phyloP scores from a whole-genome alignment of 1,140 invertebrate genomes.

The Drosophila athabasca region DNA sequence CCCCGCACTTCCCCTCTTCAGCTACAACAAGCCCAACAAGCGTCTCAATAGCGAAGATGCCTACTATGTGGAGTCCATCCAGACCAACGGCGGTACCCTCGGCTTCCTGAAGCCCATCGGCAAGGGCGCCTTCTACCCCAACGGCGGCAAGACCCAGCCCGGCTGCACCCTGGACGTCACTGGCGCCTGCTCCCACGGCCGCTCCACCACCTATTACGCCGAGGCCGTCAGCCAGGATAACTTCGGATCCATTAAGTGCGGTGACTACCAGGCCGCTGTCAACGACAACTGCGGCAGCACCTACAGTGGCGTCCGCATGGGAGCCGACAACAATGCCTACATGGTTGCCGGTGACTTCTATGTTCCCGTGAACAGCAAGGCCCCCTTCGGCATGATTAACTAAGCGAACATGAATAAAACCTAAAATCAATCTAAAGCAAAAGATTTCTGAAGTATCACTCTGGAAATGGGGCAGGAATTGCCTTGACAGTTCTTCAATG shows the following conservation, averaged over 20 bases:
- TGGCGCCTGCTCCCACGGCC: slow-evolving; percentile 84
- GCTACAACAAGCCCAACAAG: slow-evolving; percentile 58
- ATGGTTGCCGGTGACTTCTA: slow-evolving; percentile 75
- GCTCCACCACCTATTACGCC: slow-evolving; percentile 86
- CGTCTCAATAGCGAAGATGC: no score
- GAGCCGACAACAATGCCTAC: slow-evolving; percentile 79
- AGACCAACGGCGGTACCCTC: slow-evolving; percentile 85
- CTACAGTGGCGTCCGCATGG: slow-evolving; percentile 77
- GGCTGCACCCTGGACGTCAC: slow-evolving; percentile 84
- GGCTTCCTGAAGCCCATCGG: slow-evolving; percentile 84
- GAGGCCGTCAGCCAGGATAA: slow-evolving; percentile 82
- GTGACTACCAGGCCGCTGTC: slow-evolving; percentile 52
- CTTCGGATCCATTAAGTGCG: slow-evolving; percentile 66
- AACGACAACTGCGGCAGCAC: slow-evolving; percentile 54
- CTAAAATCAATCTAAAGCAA: not conserved
- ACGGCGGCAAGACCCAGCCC: slow-evolving; percentile 84
- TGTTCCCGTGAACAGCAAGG: slow-evolving; percentile 66
- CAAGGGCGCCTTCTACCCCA: slow-evolving; percentile 85
- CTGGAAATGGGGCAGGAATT: slow-evolving; percentile 1
- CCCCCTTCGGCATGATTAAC: slow-evolving; percentile 78
- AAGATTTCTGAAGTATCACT: not conserved
- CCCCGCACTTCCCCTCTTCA: slow-evolving; percentile 84
- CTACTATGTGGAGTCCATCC: slow-evolving; percentile 84
- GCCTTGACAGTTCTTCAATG: slow-evolving; percentile 28
- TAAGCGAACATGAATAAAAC: slow-evolving; percentile 47